Base-by-base conservation (phyloP, 2,888 invertebrate species). In the Opisthograptis luteolata region DNA sequence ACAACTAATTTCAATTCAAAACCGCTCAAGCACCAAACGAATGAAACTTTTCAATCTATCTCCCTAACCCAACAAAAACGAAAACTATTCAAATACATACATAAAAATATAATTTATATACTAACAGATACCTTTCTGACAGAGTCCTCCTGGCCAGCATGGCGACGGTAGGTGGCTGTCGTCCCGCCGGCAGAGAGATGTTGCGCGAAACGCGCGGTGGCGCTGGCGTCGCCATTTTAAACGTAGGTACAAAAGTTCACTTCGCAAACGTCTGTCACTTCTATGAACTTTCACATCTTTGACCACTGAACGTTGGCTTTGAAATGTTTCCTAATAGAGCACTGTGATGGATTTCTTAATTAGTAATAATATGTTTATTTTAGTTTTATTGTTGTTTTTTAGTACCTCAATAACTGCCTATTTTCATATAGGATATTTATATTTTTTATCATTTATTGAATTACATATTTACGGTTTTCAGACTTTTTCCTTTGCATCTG, bases 131-230 rank as follows among this genome's bases (percentile, higher is more conserved):
- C 91, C 91, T 91, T 64, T 91, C 91, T 0, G 91, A 91, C 35
- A 87, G 64, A 0, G 91, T 86, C 59, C 91, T 66, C 22, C 91
- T 65, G 0, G 87, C 83, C 52, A 88, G 66, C 71, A 84, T 70
- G 3, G 68, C 78, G 9, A 84, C 79, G 0, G 87, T 69, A 0
- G 89, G 87, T 35, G 90, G 91, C 62, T 89, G 91, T 0, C 88
- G 66, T 0, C 91, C 91, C 1, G 91, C 88, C 3, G 91, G 91
- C 54, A 91, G 64, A 10, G 91, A 91, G 28, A 91, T 84, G 53
- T 91, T 91, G 27, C 91, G 66, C 10, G 89, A 78, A 17, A 91
- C 91, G 4, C 91, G 76, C 0, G 89, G 87, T 0, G 87, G 85
- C 41, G 81, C 81, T 24, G 69, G 81, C 1, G 85, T 74, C 41